These are phyloP conservation scores for Microcebus tavaratra DNA, from an alignment of 2,113 vertebrate species.

Conservation along the genomic window DNA sequence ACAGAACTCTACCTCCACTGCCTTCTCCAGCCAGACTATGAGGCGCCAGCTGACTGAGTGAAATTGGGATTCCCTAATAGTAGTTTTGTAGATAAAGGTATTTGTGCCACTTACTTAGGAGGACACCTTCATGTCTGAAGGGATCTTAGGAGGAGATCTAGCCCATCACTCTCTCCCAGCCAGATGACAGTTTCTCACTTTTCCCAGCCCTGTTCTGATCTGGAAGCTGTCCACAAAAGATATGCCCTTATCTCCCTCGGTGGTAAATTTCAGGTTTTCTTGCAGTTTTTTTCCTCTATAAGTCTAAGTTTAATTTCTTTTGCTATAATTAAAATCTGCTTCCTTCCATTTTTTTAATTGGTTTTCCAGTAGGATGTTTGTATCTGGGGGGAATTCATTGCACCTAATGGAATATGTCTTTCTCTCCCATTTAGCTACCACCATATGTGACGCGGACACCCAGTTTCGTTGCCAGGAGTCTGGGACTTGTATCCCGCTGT, in stretches of 20 bases:
- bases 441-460: slow-evolving; percentile 90
- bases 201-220: background rate
- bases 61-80: fast-evolving
- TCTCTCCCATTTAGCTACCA: slow-evolving; percentile 87
- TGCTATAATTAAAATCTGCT: background rate
- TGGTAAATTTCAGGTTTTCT: background rate
- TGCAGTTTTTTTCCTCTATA: background rate
- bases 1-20: background rate
- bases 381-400: background rate
- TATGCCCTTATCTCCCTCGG: background rate
- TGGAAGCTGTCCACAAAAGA: background rate
- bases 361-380: background rate
- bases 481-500: slow-evolving; percentile 95
- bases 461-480: slow-evolving; percentile 96
- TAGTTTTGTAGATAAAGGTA: background rate
- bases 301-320: background rate
- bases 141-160: background rate
- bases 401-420: background rate
- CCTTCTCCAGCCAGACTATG: fast-evolving
- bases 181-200: background rate
- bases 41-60: background rate
- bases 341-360: background rate
- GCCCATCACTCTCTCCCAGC: background rate
- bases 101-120: background rate
- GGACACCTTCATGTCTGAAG: background rate